Evolutionary conservation across 2,113 vertebrate genomes (phyloP).

Genomic region (Boulengeromyrus knoepffleri): DNA sequence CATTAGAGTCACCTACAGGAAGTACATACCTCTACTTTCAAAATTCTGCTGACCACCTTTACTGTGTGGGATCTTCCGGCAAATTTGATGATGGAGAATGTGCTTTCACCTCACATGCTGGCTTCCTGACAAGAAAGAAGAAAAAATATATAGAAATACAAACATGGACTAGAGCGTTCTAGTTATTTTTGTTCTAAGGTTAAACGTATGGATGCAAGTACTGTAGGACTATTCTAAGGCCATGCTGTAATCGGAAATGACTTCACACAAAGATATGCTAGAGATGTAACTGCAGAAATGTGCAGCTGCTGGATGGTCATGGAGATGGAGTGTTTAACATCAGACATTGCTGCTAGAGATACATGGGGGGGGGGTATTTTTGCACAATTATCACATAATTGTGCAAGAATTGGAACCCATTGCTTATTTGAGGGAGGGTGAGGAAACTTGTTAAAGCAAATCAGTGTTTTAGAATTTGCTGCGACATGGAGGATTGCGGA

Average conservation of each 20-base stretch:
- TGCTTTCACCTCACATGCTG: neutral
- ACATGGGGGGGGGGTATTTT: neutral
- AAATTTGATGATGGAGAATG: neutral
- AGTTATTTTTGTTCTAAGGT: slow-evolving; percentile 60
- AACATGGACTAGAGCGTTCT: slow-evolving; percentile 48
- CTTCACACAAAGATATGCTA: neutral
- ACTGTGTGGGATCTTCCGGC: neutral
- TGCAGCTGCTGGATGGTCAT: neutral
- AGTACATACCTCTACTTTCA: neutral
- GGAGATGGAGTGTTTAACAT: neutral
- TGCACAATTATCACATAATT: neutral
- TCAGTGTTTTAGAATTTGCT: neutral
- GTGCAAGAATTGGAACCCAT: neutral
- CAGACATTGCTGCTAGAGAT: neutral
- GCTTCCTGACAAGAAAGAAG: neutral
- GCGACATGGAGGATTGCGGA: neutral
- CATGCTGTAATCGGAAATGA: neutral
- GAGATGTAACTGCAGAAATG: neutral
- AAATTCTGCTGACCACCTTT: neutral
- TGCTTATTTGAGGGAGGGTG: neutral
- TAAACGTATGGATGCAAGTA: slow-evolving; percentile 28
- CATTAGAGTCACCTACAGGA: slow-evolving; percentile 14
- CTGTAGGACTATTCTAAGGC: neutral
- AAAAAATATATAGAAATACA: neutral
- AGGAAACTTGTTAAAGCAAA: neutral